Percentiles rank a stretch among this genome's conserved stretches.
Evolutionary conservation across 1,140 invertebrate genomes (phyloP).

Genomic region (Sycobia sp.): DNA sequence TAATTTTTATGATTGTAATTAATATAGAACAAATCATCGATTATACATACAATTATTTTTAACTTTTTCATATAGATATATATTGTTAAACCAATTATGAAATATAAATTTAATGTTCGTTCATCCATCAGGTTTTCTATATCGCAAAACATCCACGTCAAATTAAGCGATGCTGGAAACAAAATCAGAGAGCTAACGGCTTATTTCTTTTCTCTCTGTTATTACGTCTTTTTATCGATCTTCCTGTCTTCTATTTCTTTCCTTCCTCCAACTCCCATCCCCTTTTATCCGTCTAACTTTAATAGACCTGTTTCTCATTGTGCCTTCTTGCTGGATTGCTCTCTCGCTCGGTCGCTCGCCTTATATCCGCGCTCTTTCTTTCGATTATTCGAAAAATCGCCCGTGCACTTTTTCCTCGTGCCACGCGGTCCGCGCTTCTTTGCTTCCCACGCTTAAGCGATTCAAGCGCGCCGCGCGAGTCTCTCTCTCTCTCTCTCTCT

Average conservation of each 20-base stretch:
- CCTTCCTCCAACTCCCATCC: neutral
- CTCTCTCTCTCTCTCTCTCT: no score
- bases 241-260: slow-evolving; percentile 27
- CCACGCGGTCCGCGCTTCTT: neutral
- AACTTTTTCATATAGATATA: no score
- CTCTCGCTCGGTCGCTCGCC: no score
- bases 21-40: no score
- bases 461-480: neutral
- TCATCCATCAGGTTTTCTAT: no score
- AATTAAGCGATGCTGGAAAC: no score
- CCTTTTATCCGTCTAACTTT: no score
- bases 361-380: slow-evolving; percentile 3
- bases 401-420: slow-evolving; percentile 3
- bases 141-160: no score
- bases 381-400: slow-evolving; percentile 30
- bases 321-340: slow-evolving; percentile 9
- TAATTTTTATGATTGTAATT: no score
- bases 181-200: neutral
- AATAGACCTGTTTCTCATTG: slow-evolving; percentile 23
- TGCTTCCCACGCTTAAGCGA: slow-evolving; percentile 33
- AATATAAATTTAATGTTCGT: no score
- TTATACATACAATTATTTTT: no score
- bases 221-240: neutral
- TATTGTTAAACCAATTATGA: no score
- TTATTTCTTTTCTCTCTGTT: slow-evolving; percentile 15